phyloP scores from a whole-genome alignment of 2,797 vertebrate species.

The Dipus sagitta region DNA sequence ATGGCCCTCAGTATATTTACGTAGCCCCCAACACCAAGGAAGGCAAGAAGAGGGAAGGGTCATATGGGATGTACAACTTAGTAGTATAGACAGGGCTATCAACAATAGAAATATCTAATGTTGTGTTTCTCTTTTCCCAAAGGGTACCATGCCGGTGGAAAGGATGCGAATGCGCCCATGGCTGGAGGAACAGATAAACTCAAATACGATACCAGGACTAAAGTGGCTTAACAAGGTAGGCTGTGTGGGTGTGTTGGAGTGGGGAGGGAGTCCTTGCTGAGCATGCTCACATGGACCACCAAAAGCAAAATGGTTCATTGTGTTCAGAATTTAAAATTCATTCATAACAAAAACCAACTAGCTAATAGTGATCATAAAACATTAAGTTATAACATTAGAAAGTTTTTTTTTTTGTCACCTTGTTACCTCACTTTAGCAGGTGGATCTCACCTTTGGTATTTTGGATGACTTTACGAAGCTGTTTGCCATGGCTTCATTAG shows the following conservation, averaged over 20 bases:
- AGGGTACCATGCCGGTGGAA: conserved; percentile 96
- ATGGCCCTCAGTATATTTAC: accelerated
- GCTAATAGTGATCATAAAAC: neutral
- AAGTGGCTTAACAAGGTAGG: conserved; percentile 98
- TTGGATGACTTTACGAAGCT: neutral
- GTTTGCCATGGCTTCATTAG: neutral
- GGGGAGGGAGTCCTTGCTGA: neutral
- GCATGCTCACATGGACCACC: accelerated
- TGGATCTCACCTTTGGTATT: neutral
- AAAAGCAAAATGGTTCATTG: neutral
- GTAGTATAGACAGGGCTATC: neutral
- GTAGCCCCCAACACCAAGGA: accelerated
- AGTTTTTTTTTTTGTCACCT: neutral
- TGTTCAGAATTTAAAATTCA: neutral
- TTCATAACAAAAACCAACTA: neutral
- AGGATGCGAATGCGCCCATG: conserved; percentile 99
- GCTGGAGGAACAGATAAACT: conserved; percentile 98
- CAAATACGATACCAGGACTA: conserved; percentile 95
- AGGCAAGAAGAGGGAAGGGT: neutral
- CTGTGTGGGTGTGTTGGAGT: neutral
- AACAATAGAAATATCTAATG: neutral
- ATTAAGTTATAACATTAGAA: neutral
- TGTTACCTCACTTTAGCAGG: neutral
- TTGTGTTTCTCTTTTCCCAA: conserved; percentile 43
- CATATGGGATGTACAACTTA: neutral